Percentiles rank a stretch among this genome's conserved stretches.
Conservation (phyloP, 2,113 vertebrate genomes). For the Elachura formosa region DNA sequence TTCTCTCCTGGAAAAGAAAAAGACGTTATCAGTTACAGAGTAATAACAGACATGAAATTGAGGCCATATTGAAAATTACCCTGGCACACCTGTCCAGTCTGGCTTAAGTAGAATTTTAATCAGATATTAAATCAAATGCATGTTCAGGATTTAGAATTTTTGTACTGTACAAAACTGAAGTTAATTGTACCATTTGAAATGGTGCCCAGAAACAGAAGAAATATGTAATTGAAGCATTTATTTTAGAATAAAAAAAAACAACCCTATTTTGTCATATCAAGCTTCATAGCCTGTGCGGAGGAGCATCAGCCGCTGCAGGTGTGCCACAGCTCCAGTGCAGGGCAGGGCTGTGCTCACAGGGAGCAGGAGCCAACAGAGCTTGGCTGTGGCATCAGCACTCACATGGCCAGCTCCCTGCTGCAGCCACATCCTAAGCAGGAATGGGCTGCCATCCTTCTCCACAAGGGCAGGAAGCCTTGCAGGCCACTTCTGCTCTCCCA, state of each 20-base stretch:
- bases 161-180: not conserved
- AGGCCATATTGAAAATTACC: not conserved
- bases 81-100: not conserved
- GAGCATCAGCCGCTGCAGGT: not conserved
- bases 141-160: not conserved
- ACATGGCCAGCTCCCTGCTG: not conserved
- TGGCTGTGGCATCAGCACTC: accelerated
- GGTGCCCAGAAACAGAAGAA: not conserved
- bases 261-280: not conserved
- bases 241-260: not conserved
- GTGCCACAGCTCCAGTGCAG: accelerated
- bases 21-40: not conserved
- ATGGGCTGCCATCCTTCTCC: not conserved
- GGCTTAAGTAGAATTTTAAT: not conserved
- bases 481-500: not conserved
- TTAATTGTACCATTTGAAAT: not conserved
- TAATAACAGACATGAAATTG: not conserved
- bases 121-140: not conserved
- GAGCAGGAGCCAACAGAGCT: not conserved
- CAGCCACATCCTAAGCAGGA: not conserved
- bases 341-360: not conserved
- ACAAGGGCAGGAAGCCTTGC: not conserved
- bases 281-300: not conserved
- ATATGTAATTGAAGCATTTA: not conserved
- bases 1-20: not conserved